phyloP scores from a whole-genome alignment of 2,797 vertebrate genomes.

The Lepus townsendii region DNA sequence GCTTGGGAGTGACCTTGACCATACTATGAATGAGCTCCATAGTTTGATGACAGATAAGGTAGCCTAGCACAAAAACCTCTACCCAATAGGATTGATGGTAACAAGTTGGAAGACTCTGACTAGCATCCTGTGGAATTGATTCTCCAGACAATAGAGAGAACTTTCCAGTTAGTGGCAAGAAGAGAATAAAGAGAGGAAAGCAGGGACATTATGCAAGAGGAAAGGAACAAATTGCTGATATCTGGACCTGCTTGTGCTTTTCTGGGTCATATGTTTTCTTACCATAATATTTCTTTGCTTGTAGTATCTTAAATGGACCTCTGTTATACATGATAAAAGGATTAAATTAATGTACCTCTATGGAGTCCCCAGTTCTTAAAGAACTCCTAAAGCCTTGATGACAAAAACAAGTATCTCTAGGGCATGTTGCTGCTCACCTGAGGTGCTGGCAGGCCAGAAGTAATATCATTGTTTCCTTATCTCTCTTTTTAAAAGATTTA shows the following conservation, averaged over 20 bases:
- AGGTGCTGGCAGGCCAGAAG: conserved; percentile 15
- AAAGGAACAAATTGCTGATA: background rate
- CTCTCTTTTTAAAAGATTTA: background rate
- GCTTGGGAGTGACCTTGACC: background rate
- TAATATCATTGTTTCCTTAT: conserved; percentile 9
- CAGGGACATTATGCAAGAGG: background rate
- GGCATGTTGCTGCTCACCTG: background rate
- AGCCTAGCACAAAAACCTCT: background rate
- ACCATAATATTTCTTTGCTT: conserved; percentile 2
- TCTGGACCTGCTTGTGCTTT: conserved; percentile 8
- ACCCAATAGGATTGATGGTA: background rate
- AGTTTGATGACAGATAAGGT: conserved; percentile 55
- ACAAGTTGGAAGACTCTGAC: conserved; percentile 2
- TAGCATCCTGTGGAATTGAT: conserved; percentile 24
- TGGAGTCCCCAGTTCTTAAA: conserved; percentile 49
- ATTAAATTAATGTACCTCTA: conserved; percentile 36
- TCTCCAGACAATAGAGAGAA: background rate
- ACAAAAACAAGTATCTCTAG: conserved; percentile 16
- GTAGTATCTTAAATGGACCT: background rate
- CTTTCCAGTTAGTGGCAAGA: conserved; percentile 50
- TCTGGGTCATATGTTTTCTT: background rate
- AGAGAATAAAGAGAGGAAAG: background rate
- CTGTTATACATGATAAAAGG: conserved; percentile 20
- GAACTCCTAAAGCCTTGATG: conserved; percentile 10
- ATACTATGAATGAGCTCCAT: conserved; percentile 31